Evolutionary conservation across 2,888 invertebrate species (phyloP).

Genomic region (Arctia plantaginis): DNA sequence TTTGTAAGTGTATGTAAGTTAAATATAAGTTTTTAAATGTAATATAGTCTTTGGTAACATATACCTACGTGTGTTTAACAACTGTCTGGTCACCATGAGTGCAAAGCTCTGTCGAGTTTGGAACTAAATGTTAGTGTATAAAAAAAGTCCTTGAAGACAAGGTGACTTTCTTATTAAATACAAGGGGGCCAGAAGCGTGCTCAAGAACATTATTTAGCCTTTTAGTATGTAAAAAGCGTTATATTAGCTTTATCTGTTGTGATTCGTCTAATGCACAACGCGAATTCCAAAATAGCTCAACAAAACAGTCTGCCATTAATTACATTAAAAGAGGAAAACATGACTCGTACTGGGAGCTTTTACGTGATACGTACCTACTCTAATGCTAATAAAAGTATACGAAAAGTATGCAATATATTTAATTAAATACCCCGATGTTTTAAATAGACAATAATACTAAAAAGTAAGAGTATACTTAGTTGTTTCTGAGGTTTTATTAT

Average conservation of each 20-base stretch:
- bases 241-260: not conserved
- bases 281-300: slow-evolving; percentile 39
- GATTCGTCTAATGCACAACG: slow-evolving; percentile 19
- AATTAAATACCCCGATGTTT: not conserved
- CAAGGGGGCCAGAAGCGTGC: not conserved
- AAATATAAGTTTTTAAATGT: too few relatives aligned
- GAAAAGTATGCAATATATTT: not conserved
- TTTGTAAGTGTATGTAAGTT: too few relatives aligned
- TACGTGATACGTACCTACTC: slow-evolving; percentile 26
- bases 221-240: not conserved
- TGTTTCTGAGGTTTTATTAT: not conserved
- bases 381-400: not conserved
- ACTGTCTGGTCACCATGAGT: too few relatives aligned
- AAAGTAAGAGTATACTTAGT: not conserved
- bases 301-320: slow-evolving; percentile 41
- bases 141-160: not conserved
- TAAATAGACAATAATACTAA: not conserved
- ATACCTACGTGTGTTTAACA: too few relatives aligned
- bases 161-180: not conserved
- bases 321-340: slow-evolving; percentile 47
- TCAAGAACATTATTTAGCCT: not conserved
- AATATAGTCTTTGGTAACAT: too few relatives aligned
- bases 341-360: slow-evolving; percentile 29
- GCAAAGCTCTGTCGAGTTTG: too few relatives aligned
- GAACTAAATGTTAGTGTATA: not conserved